Evolutionary conservation across 2,113 vertebrate species (phyloP), one percentile per base, ranked within the genome.

Genomic region (Spheniscus mendiculus): DNA sequence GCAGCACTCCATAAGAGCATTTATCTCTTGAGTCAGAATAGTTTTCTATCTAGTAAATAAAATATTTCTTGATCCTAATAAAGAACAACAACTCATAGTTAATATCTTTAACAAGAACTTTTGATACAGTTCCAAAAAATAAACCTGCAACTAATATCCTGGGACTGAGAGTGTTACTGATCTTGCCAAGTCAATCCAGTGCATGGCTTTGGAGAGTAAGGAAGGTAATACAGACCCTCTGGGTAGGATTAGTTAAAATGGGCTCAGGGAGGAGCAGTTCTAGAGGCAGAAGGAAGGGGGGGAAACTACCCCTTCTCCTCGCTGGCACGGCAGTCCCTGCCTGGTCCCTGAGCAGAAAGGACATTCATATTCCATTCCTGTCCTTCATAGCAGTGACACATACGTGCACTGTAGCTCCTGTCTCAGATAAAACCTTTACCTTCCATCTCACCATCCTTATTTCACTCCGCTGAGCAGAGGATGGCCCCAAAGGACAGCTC

Each of bases 141-240:
- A 97, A 97, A 91, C 83, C 83, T 96, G 94, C 63, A 96, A 91
- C 59, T 83, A 93, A 92, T 95, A 89, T 84, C 83, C 73, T 67
- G 47, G 52, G 38, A 83, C 72, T 86, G 71, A 85, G 45, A 66
- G 14, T 56, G 27, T 89, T 69, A 61, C 59, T 67, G 69, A 50
- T 92, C 69, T 78, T 93, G 76, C 82, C 92, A 95, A 94, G 44
- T 80, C 49, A 72, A 61, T 84, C 47, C 50, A 83, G 44, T 44
- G 42, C 42, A 9, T 44, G 86, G 61, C 59, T 93, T 92, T 87
- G 67, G 83, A 89, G 72, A 59, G 42, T 49, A 70, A 80, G 25
- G 34, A 80, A 77, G 53, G 81, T 38, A 81, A 90, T 74, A 74
- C 10, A 83, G 76, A 78, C 42, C 42, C 61, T 67, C 26, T 50